Evolutionary conservation across 2,888 invertebrate genomes (phyloP), one percentile per base, ranked within the genome.

Genomic region (Drosophila subquinaria): DNA sequence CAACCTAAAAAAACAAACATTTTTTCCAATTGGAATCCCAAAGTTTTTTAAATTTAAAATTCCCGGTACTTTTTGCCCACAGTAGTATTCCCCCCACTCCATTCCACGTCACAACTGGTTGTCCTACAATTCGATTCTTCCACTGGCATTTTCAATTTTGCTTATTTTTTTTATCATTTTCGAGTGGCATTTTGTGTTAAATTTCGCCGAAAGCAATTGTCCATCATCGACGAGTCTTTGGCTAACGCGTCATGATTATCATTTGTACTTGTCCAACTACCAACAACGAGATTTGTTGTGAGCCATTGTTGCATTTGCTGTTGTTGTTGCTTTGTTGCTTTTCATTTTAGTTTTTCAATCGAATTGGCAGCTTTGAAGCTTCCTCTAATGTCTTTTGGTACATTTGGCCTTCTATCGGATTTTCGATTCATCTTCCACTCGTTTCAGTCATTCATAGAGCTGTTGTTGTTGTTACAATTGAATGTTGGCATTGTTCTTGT

Each of bases 181-280:
- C 53, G n/a, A 35, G 43, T 76, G 80, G 69, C 72, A 81, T 75
- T 88, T 86, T 73, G 67, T 75, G 60, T 78, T 70, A 57, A 80
- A 80, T 84, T 81, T 77, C 75, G 75, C 85, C 85, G 43, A 73
- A 75, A 84, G 85, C 85, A 67, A 67, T 78, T 84, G 88, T 81
- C 82, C 70, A 89, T 87, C 85, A 81, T 71, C 73, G 75, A 27
- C 5, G 27, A 27, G 27, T 74, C 74, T 69, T 53, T 53, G 11
- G 45, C 68, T 66, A 69, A 66, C 60, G 72, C 87, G 53, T 62
- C 76, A 74, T 81, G 79, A 71, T 69, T 67, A 81, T 75, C 69
- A 71, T 72, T 81, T 75, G 66, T 81, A 71, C 75, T 78, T 63
- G 75, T 74, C 67, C 64, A 72, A 52, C 50, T 45, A 59, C 27